Percentiles rank a stretch among this genome's conserved stretches.
These are phyloP conservation scores for Harmothoe impar DNA, from an alignment of 2,888 invertebrate species.

Conservation along the genomic window DNA sequence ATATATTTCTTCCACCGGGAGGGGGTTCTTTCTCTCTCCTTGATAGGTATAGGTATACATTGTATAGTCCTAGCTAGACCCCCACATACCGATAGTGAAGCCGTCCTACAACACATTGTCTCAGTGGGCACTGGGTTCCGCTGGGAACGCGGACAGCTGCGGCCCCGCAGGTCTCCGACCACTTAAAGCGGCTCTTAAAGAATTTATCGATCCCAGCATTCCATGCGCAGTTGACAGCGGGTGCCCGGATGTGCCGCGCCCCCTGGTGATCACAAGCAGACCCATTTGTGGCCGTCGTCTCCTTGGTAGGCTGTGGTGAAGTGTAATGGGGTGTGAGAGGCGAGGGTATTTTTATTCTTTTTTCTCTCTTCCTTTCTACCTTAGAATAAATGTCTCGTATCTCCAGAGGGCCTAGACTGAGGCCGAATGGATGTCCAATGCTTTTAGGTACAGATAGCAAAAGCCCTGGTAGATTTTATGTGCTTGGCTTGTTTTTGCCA, in stretches of 20 bases:
- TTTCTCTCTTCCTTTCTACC: too few relatives aligned
- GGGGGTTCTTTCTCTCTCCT: too few relatives aligned
- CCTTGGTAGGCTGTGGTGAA: background rate
- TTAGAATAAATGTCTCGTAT: constrained; percentile 34
- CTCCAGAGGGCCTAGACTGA: background rate
- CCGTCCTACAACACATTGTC: background rate
- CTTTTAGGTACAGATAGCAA: background rate
- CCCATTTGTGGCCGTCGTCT: constrained; percentile 28
- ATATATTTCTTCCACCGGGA: too few relatives aligned
- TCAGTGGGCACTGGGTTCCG: background rate
- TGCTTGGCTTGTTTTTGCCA: background rate
- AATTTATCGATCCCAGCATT: constrained; percentile 59
- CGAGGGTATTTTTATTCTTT: background rate
- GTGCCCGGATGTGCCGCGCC: constrained; percentile 45
- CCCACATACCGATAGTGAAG: background rate
- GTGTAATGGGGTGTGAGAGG: constrained; percentile 61
- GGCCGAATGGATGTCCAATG: background rate
- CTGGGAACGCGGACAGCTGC: constrained; percentile 41
- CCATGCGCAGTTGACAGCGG: constrained; percentile 31
- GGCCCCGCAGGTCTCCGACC: constrained; percentile 45
- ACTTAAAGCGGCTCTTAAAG: constrained; percentile 58
- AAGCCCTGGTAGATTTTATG: background rate
- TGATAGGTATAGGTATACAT: too few relatives aligned
- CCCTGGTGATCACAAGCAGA: constrained; percentile 54
- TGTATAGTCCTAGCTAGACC: too few relatives aligned